A percentile compares a stretch with the other conserved stretches of the same genome.
phyloP scores from a whole-genome alignment of 2,888 invertebrate species.

The Drosophila paranaensis region DNA sequence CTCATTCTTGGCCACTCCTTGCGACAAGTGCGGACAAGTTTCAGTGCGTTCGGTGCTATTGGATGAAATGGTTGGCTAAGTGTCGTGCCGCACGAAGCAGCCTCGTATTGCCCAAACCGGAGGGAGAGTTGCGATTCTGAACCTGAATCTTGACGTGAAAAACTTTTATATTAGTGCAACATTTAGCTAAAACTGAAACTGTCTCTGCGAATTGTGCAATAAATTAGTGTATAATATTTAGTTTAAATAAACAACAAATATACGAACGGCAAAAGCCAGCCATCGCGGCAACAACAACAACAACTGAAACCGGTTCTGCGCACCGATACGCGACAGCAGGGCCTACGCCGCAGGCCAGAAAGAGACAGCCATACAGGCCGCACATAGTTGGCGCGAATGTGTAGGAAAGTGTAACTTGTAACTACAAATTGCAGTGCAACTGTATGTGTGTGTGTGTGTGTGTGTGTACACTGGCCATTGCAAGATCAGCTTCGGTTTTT shows the following conservation, averaged over 20 bases:
- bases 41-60: conserved; percentile 85
- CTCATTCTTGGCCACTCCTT: conserved; percentile 79
- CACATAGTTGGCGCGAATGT: conserved; percentile 52
- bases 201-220: conserved; percentile 34
- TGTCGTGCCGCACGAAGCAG: conserved; percentile 76
- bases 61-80: conserved; percentile 82
- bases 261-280: conserved; percentile 42
- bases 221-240: conserved; percentile 36
- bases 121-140: conserved; percentile 56
- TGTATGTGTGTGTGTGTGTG: conserved; percentile 32
- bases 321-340: conserved; percentile 47
- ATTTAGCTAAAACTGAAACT: conserved; percentile 4
- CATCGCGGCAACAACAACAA: conserved; percentile 41
- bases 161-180: conserved; percentile 6
- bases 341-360: conserved; percentile 62
- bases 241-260: conserved; percentile 35
- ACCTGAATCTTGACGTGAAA: conserved; percentile 26
- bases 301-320: conserved; percentile 70
- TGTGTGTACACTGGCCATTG: conserved; percentile 46
- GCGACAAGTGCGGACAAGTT: conserved; percentile 67
- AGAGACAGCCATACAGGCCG: conserved; percentile 64
- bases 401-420: conserved; percentile 72
- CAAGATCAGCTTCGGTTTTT: conserved; percentile 57
- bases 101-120: conserved; percentile 52
- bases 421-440: conserved; percentile 72